A percentile compares a stretch with the other conserved stretches of the same genome.
phyloP scores from a whole-genome alignment of 2,888 invertebrate genomes.

The Dusona sp. region DNA sequence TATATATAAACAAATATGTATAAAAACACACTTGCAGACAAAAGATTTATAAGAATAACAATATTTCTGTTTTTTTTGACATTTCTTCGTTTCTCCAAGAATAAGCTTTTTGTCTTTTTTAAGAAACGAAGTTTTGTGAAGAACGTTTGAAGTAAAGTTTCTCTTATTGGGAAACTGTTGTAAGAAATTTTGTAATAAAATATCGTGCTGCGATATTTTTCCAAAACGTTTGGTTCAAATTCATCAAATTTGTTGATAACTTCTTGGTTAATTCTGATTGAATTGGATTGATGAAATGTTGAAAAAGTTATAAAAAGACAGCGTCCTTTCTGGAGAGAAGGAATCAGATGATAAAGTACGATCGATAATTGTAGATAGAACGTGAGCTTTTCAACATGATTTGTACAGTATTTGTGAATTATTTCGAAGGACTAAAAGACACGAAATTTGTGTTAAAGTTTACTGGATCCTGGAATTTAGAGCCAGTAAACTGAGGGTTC shows the following conservation, averaged over 20 bases:
- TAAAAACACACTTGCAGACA: neutral
- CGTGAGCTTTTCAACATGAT: neutral
- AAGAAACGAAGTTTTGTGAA: neutral
- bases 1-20: neutral
- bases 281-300: neutral
- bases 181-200: neutral
- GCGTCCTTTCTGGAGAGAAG: neutral
- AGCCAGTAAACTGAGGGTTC: neutral
- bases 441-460: neutral
- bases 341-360: neutral
- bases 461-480: neutral
- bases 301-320: neutral
- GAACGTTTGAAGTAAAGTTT: neutral
- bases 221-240: neutral
- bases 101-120: neutral
- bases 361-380: neutral
- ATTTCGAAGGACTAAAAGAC: neutral
- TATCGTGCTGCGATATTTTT: neutral
- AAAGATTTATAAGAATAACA: conserved; percentile 23
- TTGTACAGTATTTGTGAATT: neutral
- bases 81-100: neutral
- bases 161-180: conserved; percentile 1
- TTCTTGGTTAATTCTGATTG: neutral
- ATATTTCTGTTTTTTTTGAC: neutral
- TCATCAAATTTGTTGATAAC: neutral